phyloP scores from a whole-genome alignment of 2,888 invertebrate species.

The Gibbula magus region DNA sequence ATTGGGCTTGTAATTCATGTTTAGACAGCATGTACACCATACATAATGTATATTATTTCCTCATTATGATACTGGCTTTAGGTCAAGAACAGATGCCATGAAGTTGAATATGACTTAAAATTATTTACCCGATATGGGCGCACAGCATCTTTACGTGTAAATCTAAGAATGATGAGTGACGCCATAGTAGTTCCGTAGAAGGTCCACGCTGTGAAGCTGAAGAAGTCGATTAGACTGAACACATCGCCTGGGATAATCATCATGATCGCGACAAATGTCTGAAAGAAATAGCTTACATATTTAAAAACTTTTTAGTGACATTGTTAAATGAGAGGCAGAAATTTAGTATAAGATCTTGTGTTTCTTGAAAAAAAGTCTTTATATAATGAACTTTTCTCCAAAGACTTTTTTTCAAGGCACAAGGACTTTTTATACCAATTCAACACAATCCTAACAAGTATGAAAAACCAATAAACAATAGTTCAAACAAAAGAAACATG shows the following conservation, averaged over 20 bases:
- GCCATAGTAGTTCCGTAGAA: constrained; percentile 97
- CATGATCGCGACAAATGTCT: constrained; percentile 85
- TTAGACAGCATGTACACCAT: no score
- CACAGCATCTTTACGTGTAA: constrained; percentile 88
- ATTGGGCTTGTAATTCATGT: no score
- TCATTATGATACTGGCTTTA: not conserved
- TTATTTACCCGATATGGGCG: constrained; percentile 91
- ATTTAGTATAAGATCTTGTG: no score
- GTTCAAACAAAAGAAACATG: no score
- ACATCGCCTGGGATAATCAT: constrained; percentile 96
- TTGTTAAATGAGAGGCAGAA: no score
- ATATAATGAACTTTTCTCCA: no score
- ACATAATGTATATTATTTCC: not conserved
- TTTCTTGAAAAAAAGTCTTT: no score
- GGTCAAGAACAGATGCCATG: not conserved
- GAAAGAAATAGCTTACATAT: constrained; percentile 39
- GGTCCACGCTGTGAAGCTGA: constrained; percentile 98
- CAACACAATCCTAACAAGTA: no score
- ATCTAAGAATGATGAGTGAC: constrained; percentile 92
- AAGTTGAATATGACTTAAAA: not conserved
- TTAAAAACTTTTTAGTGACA: no score
- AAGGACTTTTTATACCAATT: no score
- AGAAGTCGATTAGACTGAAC: constrained; percentile 95
- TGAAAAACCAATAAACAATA: no score
- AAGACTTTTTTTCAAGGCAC: no score